Evolutionary conservation across 2,888 invertebrate genomes (phyloP).

Genomic region (Molanna angustata): DNA sequence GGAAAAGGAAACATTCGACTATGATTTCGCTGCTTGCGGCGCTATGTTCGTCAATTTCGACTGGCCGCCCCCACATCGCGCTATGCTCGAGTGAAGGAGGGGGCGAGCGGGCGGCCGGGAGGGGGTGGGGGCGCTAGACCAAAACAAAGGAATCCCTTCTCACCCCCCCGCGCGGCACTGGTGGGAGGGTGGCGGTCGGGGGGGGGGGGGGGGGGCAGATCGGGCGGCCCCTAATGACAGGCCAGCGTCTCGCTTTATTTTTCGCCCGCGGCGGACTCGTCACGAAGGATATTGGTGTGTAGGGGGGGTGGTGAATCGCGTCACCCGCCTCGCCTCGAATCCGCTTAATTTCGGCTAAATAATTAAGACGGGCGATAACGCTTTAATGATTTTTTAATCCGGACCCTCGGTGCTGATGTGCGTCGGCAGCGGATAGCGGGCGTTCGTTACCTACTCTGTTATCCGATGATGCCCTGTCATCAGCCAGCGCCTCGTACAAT

Average conservation of each 20-base stretch:
- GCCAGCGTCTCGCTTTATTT: conserved; percentile 32
- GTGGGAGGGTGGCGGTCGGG: conserved; percentile 6
- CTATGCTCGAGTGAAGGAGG: conserved; percentile 2
- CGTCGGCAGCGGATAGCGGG: too few species aligned
- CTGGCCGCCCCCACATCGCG: conserved; percentile 11
- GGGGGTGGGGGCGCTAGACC: conserved; percentile 23
- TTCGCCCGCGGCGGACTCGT: conserved; percentile 40
- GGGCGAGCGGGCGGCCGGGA: conserved; percentile 16
- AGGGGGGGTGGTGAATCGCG: conserved; percentile 1
- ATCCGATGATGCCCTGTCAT: too few species aligned
- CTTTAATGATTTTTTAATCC: neutral
- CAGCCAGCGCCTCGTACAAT: too few species aligned
- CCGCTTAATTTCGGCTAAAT: neutral
- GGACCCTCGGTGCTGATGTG: too few species aligned
- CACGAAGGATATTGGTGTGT: conserved; percentile 34
- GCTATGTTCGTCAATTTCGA: too few species aligned
- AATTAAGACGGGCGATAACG: neutral
- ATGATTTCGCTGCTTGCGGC: too few species aligned
- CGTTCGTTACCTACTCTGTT: too few species aligned
- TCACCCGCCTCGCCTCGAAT: conserved; percentile 25
- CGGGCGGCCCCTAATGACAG: conserved; percentile 34
- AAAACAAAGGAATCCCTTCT: conserved; percentile 31
- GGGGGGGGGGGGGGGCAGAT: conserved; percentile 24
- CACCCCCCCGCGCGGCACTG: conserved; percentile 10
- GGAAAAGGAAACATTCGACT: too few species aligned